Evolutionary conservation across 2,113 vertebrate species (phyloP), one percentile per base, ranked within the genome.

Genomic region (Sclerurus mexicanus): DNA sequence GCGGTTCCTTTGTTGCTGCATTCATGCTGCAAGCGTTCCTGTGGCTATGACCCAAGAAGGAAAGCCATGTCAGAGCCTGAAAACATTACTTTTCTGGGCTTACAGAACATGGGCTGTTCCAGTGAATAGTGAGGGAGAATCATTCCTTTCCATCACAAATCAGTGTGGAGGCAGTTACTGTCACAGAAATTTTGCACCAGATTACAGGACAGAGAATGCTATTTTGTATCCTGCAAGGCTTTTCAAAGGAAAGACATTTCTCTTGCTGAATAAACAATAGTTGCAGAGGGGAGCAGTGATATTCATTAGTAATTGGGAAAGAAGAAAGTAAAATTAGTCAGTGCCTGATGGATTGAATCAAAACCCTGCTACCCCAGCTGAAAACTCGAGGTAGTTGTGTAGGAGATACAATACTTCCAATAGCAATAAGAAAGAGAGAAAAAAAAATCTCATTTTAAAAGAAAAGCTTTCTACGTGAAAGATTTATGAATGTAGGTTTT

Each of bases 221-320:
- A 68, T 63, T 74, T 75, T 37, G 82, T 49, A 44, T 46, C 49
- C 53, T 68, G 6, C 24, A 47, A 58, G 27, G 4, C 25, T 87
- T 23, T 39, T 73, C 1, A 4, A 80, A 76, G 37, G 31, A 94
- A 87, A 91, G 49, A 47, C 9, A 42, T 69, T 90, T 66, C 28
- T 94, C 37, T 58, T 53, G 16, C 18, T 79, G 77, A 76, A 56
- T 68, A 82, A 91, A 83, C n/a, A 44, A 40, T 52, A 86, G 76
- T 79, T 93, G 67, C 46, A 82, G 49, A 92, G 10, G 14, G 85
- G 16, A 74, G 46, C 39, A 33, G 67, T 19, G 31, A 39, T 66
- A 58, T 83, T 88, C 40, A 53, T 69, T 90, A 80, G 58, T 24
- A 67, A 73, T 25, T 53, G 40, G 5, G n/a, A 85, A 87, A 92